Evolutionary conservation across 2,888 invertebrate genomes (phyloP), one percentile per base, ranked within the genome.

Genomic region (Bombyx huttoni): DNA sequence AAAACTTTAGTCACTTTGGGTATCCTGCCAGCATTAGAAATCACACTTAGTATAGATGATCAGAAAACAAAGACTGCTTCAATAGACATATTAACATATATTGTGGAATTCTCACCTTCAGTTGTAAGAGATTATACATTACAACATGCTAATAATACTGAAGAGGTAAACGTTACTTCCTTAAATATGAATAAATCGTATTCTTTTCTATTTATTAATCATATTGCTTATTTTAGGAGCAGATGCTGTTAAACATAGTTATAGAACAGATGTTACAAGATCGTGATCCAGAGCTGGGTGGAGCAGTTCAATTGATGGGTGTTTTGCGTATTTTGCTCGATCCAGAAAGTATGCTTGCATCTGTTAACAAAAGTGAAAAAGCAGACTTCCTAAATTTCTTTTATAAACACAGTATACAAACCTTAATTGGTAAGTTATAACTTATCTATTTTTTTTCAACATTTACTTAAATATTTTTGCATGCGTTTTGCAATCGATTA

Each of bases 181-280:
- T 48, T 46, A 14, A 49, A 46, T 52, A 40, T 40, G 12, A 40
- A 40, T 40, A 12, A 10, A 5, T 3, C 2, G 24, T 24, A 24
- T 24, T 24, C 0, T 24, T 3, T 40, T 10, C 40, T n/a, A 10
- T 40, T 40, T 10, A 40, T 13, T 46, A 35, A 3, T 46, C 13
- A 7, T 49, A 58, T 47, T 34, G 8, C 13, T n/a, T 49, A 59
- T 89, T 89, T 52, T 87, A 98, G 95, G 98, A 98, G 75, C 96
- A 98, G 76, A 94, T 98, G 91, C 89, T 97, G 65, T 89, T 98
- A 63, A 99, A 99, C 81, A 96, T 98, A 77, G 95, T 99, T 70
- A 98, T 99, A 82, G 96, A 98, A 85, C 98, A 99, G 91, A 96
- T 99, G 94, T 93, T 99, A 57, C 94, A 95, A 68, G 99, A 99